Conservation (phyloP, 2,113 vertebrate genomes). For the Salvelinus alpinus region DNA sequence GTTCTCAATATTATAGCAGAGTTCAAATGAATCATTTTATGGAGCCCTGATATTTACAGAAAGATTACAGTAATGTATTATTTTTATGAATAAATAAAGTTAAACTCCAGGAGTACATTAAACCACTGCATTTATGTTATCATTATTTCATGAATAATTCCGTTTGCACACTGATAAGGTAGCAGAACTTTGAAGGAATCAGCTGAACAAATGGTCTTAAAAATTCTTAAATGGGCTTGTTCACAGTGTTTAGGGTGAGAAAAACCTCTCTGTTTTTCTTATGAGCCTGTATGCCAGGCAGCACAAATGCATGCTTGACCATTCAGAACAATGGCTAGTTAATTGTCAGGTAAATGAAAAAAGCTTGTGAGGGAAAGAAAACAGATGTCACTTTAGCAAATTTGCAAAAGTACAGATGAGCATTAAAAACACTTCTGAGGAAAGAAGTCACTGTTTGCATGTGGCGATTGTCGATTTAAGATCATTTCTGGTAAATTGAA, state of each 20-base stretch:
- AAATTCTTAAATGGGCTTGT: conserved; percentile 59
- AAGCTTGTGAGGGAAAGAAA: conserved; percentile 16
- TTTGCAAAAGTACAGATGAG: conserved; percentile 49
- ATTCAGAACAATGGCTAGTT: conserved; percentile 44
- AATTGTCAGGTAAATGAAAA: conserved; percentile 31
- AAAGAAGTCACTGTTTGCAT: conserved; percentile 54
- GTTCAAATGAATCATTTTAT: conserved; percentile 62
- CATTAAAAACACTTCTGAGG: conserved; percentile 25
- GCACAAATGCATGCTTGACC: conserved; percentile 42
- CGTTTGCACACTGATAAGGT: conserved; percentile 65
- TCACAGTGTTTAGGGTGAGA: conserved; percentile 51
- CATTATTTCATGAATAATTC: conserved; percentile 74
- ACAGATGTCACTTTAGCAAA: conserved; percentile 38
- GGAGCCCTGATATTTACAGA: conserved; percentile 22
- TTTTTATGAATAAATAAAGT: conserved; percentile 73
- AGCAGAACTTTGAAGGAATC: conserved; percentile 66
- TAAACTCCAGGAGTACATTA: conserved; percentile 61
- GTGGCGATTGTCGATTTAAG: conserved; percentile 57
- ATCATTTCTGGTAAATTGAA: conserved; percentile 63
- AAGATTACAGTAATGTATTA: conserved; percentile 51
- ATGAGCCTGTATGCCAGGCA: conserved; percentile 18
- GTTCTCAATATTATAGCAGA: conserved; percentile 49
- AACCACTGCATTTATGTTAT: conserved; percentile 72
- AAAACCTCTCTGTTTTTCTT: conserved; percentile 30
- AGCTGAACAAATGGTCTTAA: conserved; percentile 64